Percentiles rank a stretch among this genome's conserved stretches.
phyloP scores from a whole-genome alignment of 2,797 vertebrate species.

The Urosaurus nigricauda region DNA sequence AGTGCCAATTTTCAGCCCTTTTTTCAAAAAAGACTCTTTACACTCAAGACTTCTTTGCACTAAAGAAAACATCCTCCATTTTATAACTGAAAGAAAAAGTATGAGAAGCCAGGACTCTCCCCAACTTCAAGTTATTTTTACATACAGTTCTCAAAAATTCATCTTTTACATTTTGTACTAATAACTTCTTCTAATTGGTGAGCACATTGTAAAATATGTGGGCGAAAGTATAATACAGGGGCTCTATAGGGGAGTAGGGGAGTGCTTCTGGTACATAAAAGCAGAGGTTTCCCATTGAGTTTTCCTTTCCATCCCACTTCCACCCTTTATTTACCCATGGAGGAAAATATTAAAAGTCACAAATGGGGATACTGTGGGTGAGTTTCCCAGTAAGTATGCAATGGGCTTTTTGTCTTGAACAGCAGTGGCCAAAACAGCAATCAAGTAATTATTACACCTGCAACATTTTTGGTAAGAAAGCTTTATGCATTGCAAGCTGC shows the following conservation, averaged over 20 bases:
- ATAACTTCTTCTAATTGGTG: constrained; percentile 8
- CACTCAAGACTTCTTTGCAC: background rate
- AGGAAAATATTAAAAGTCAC: background rate
- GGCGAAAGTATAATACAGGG: constrained; percentile 13
- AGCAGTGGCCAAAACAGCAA: constrained; percentile 26
- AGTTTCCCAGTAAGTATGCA: constrained; percentile 8
- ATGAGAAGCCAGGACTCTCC: background rate
- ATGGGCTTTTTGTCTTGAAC: background rate
- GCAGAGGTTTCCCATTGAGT: background rate
- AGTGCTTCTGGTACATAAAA: constrained; percentile 8
- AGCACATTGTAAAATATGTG: constrained; percentile 15
- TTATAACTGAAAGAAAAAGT: background rate
- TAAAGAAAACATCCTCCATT: constrained; percentile 4
- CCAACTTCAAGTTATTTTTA: background rate
- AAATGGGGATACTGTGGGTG: constrained; percentile 1
- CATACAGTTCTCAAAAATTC: constrained; percentile 2
- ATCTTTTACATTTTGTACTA: constrained; percentile 4
- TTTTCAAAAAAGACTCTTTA: background rate
- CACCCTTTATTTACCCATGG: background rate
- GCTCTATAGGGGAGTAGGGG: constrained; percentile 14
- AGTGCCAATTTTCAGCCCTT: background rate
- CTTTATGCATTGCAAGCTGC: background rate
- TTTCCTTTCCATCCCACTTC: constrained; percentile 6
- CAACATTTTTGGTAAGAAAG: background rate
- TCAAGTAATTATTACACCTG: constrained; percentile 37